phyloP scores from a whole-genome alignment of 2,888 invertebrate genomes.

The Phengaris alcon region DNA sequence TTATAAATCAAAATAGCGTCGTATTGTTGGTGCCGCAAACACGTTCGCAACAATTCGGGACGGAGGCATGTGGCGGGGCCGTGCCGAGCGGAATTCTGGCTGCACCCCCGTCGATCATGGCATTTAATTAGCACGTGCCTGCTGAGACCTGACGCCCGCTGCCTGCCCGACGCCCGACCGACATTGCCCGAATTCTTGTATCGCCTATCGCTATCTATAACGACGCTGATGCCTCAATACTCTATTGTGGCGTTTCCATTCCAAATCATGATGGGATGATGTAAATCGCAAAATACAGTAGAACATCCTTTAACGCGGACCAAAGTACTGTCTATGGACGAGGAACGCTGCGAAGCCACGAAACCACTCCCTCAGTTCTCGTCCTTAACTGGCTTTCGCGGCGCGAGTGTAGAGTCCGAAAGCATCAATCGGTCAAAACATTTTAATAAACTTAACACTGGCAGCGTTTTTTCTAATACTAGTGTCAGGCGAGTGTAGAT shows the following conservation, averaged over 20 bases:
- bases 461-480: no score
- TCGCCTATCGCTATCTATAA: conserved; percentile 51
- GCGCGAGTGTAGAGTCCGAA: conserved; percentile 19
- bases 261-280: not conserved
- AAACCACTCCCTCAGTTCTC: no score
- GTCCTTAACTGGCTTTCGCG: no score
- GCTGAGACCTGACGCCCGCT: conserved; percentile 43
- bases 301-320: no score
- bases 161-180: conserved; percentile 51
- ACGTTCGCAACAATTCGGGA: conserved; percentile 61
- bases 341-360: no score
- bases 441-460: not conserved
- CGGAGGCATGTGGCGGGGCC: conserved; percentile 55
- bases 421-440: not conserved
- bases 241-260: not conserved
- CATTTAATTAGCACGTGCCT: conserved; percentile 78
- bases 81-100: conserved; percentile 54
- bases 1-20: conserved; percentile 28
- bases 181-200: conserved; percentile 65
- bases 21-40: conserved; percentile 40
- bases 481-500: no score
- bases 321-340: no score
- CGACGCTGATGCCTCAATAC: conserved; percentile 16
- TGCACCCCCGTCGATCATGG: conserved; percentile 64
- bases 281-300: conserved; percentile 24